Evolutionary conservation across 2,797 vertebrate genomes (phyloP).

Genomic region (Mycteria americana): DNA sequence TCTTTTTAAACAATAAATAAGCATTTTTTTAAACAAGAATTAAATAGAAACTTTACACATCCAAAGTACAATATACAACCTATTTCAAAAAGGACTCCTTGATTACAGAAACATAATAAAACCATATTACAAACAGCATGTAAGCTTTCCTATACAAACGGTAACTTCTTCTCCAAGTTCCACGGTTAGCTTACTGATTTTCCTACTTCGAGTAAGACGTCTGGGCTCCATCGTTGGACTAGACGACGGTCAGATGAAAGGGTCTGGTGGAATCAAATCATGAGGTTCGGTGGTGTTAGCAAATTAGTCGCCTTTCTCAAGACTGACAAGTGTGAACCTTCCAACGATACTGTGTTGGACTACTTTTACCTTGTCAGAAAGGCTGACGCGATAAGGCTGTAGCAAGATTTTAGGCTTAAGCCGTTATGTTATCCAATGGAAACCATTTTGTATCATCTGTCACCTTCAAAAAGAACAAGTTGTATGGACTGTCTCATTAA

Average conservation of each 20-base stretch:
- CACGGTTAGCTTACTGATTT: not conserved
- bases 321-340: not conserved
- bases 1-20: constrained; percentile 70
- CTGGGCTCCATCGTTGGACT: not conserved
- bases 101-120: not conserved
- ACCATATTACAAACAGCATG: not conserved
- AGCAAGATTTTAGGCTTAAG: not conserved
- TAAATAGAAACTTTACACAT: constrained; percentile 72
- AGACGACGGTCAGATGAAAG: fast-evolving
- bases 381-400: not conserved
- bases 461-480: not conserved
- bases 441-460: not conserved
- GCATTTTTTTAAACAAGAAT: constrained; percentile 41
- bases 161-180: not conserved
- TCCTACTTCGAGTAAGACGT: not conserved
- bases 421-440: not conserved
- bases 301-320: not conserved
- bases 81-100: constrained; percentile 20
- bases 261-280: not conserved
- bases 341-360: not conserved
- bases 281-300: too few relatives aligned
- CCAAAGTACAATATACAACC: constrained; percentile 66
- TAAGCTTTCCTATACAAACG: not conserved
- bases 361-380: not conserved
- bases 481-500: not conserved